These are phyloP conservation scores for Plemyria rubiginata DNA, from an alignment of 2,888 invertebrate species.

Conservation along the genomic window DNA sequence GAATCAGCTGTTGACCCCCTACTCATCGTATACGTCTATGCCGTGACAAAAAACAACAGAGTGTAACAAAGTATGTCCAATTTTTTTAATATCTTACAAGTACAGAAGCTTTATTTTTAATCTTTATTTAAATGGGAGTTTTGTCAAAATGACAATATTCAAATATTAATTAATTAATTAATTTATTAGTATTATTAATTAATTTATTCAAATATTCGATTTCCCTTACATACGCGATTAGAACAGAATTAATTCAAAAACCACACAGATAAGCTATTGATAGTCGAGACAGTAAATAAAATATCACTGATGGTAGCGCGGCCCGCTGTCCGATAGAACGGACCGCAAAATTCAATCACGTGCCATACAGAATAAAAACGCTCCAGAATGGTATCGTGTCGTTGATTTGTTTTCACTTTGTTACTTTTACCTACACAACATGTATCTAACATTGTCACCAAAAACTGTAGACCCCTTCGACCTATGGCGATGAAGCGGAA, in stretches of 20 bases:
- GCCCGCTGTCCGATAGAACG: slow-evolving; percentile 61
- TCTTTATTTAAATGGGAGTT: too few relatives aligned
- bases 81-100: too few relatives aligned
- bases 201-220: too few relatives aligned
- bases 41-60: too few relatives aligned
- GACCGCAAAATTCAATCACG: slow-evolving; percentile 81
- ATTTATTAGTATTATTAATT: too few relatives aligned
- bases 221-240: too few relatives aligned
- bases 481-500: slow-evolving; percentile 22
- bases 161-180: too few relatives aligned
- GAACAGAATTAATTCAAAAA: background rate
- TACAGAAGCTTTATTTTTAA: too few relatives aligned
- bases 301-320: slow-evolving; percentile 8
- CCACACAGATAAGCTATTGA: slow-evolving; percentile 1
- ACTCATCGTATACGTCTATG: too few relatives aligned
- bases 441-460: slow-evolving; percentile 55
- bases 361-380: slow-evolving; percentile 79
- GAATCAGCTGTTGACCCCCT: too few relatives aligned
- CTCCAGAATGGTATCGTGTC: slow-evolving; percentile 64
- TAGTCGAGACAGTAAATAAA: slow-evolving; percentile 13
- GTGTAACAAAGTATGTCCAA: too few relatives aligned
- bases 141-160: too few relatives aligned
- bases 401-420: slow-evolving; percentile 77
- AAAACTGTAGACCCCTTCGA: slow-evolving; percentile 47
- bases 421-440: slow-evolving; percentile 57